phyloP scores from a whole-genome alignment of 2,113 vertebrate species.

The Nerophis ophidion region DNA sequence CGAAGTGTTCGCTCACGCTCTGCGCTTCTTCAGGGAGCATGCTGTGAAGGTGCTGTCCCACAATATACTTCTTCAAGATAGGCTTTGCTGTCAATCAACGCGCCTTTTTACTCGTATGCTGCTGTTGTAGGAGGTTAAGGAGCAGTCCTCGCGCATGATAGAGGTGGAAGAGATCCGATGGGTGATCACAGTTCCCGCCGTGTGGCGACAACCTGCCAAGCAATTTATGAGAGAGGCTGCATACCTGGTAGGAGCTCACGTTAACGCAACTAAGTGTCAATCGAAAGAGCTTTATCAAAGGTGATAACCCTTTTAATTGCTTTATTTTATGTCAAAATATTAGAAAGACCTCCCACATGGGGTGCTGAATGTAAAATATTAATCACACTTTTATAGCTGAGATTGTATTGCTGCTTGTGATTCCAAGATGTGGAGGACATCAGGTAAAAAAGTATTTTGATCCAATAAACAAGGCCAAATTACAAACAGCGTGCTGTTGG shows the following conservation, averaged over 20 bases:
- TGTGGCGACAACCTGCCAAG: slow-evolving; percentile 96
- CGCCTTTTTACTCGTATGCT: not conserved
- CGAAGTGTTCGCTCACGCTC: slow-evolving; percentile 87
- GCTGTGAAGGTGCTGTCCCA: slow-evolving; percentile 79
- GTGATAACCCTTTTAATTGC: not conserved
- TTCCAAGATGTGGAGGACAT: too few relatives aligned
- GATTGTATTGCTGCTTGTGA: too few relatives aligned
- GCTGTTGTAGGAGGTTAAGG: slow-evolving; percentile 80
- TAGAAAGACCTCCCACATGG: too few relatives aligned
- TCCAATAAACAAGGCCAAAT: too few relatives aligned
- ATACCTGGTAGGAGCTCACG: slow-evolving; percentile 73
- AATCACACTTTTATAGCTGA: too few relatives aligned
- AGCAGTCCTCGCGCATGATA: slow-evolving; percentile 77
- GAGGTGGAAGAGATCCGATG: slow-evolving; percentile 80
- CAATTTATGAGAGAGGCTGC: slow-evolving; percentile 97
- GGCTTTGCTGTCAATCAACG: too few relatives aligned
- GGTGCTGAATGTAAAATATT: too few relatives aligned
- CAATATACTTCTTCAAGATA: too few relatives aligned
- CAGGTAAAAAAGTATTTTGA: too few relatives aligned
- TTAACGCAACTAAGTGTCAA: not conserved
- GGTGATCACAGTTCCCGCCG: slow-evolving; percentile 95
- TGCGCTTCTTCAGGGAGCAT: slow-evolving; percentile 88
- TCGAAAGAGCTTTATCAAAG: not conserved
- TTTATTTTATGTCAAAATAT: not conserved
- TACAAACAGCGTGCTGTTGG: too few relatives aligned